A percentile compares a stretch with the other conserved stretches of the same genome.
Evolutionary conservation across 2,888 invertebrate species (phyloP).

Genomic region (Eledona agricola): DNA sequence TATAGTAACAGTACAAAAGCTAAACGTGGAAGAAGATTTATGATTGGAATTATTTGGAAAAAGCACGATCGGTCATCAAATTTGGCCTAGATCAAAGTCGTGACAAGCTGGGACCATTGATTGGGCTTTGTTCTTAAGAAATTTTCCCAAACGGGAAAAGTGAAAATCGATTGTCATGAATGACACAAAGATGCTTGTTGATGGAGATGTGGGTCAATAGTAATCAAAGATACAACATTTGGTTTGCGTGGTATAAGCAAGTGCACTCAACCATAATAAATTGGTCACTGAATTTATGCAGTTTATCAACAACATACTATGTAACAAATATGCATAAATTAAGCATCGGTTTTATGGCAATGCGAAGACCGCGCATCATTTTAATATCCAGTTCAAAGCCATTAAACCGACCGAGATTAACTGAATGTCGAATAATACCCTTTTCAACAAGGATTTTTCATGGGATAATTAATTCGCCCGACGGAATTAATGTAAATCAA

Average conservation of each 20-base stretch:
- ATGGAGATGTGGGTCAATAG: constrained; percentile 17
- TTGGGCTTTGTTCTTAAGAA: constrained; percentile 26
- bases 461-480: background rate
- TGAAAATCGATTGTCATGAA: constrained; percentile 16
- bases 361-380: too few species aligned
- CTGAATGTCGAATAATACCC: too few species aligned
- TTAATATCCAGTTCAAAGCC: too few species aligned
- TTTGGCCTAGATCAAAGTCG: constrained; percentile 28
- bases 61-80: constrained; percentile 22
- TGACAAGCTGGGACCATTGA: constrained; percentile 21
- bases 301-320: too few species aligned
- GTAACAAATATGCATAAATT: constrained; percentile 16
- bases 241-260: constrained; percentile 20
- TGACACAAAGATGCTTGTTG: constrained; percentile 6
- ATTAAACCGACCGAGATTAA: too few species aligned
- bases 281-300: constrained; percentile 27
- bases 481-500: constrained; percentile 19
- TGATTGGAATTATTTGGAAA: constrained; percentile 15
- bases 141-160: constrained; percentile 18
- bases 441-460: too few species aligned
- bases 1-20: constrained; percentile 12
- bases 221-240: constrained; percentile 20
- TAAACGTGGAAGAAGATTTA: constrained; percentile 18
- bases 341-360: constrained; percentile 6
- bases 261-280: constrained; percentile 21